Evolutionary conservation across 2,888 invertebrate species (phyloP), one percentile per base, ranked within the genome.

Genomic region (Scelioninae gen. 2): DNA sequence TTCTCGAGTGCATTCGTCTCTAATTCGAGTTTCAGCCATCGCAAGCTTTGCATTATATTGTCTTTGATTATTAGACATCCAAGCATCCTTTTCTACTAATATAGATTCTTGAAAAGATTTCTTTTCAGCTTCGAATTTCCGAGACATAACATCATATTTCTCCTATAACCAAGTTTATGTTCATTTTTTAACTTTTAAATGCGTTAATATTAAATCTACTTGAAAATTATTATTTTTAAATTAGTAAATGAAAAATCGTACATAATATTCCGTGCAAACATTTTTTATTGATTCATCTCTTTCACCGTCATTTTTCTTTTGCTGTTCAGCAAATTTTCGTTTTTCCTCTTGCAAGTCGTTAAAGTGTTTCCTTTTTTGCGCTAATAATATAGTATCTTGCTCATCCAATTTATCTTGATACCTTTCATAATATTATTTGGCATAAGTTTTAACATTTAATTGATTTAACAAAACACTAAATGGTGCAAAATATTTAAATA

Each of bases 1-100:
- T 81, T 95, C 94, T 52, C 88, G 88, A 82, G 91, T 90, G 81
- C 91, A 91, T 76, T 92, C 90, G 22, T 93, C 91, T 1, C 91
- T 85, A 79, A 95, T 91, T 77, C 90, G 89, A 63, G 88, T 87
- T 85, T 93, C 93, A 80, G 90, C 92, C 81, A 91, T 91, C 63
- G 90, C 89, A 55, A 94, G 85, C 7, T 89, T 83, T 22, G 88
- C 76, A 13, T 88, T 89, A 78, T 92, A 91, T 74, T 92, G 90
- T 65, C 90, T 89, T 78, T 89, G 90, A 78, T 89, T 90, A 57
- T 90, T 90, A 57, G 87, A 88, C 78, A 90, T 89, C 89, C 90
- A 91, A n/a, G 89, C 88, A 75, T 92, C 91, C 81, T 90, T 89
- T 79, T 92, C 90, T 0, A 88, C 84, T 76, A 89, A 88, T 0